Evolutionary conservation across 2,113 vertebrate species (phyloP).

Genomic region (Rutilus rutilus): DNA sequence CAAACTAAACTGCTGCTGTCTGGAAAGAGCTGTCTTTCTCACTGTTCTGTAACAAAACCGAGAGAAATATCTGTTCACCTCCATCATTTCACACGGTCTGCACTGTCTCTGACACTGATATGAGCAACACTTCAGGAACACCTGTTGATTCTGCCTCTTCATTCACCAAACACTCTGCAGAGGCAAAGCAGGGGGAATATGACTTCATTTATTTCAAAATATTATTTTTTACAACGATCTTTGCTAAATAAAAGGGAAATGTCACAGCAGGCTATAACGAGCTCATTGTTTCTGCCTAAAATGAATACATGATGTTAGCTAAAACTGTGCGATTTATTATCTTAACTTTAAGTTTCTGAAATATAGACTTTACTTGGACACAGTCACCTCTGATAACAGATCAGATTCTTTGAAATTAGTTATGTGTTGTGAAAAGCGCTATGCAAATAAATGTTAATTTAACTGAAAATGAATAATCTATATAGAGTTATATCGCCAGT

Average conservation of each 20-base stretch:
- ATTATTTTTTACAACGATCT: not conserved
- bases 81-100: conserved; percentile 12
- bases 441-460: too few species aligned
- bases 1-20: conserved; percentile 27
- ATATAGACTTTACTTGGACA: too few species aligned
- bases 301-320: too few species aligned
- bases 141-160: not conserved
- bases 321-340: too few species aligned
- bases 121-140: conserved; percentile 10
- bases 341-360: too few species aligned
- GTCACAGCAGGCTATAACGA: not conserved
- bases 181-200: not conserved
- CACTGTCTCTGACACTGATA: conserved; percentile 60
- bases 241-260: not conserved
- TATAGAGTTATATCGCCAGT: too few species aligned
- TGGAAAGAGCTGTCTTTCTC: conserved; percentile 20
- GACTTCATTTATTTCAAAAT: too few species aligned
- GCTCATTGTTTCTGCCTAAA: too few species aligned
- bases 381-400: too few species aligned
- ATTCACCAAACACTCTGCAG: not conserved
- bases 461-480: too few species aligned
- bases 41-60: conserved; percentile 5
- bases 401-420: too few species aligned
- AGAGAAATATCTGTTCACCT: conserved; percentile 14
- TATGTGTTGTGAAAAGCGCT: too few species aligned